A percentile compares a stretch with the other conserved stretches of the same genome.
Conservation (phyloP, 2,888 invertebrate species). For the Adelphocoris suturalis region DNA sequence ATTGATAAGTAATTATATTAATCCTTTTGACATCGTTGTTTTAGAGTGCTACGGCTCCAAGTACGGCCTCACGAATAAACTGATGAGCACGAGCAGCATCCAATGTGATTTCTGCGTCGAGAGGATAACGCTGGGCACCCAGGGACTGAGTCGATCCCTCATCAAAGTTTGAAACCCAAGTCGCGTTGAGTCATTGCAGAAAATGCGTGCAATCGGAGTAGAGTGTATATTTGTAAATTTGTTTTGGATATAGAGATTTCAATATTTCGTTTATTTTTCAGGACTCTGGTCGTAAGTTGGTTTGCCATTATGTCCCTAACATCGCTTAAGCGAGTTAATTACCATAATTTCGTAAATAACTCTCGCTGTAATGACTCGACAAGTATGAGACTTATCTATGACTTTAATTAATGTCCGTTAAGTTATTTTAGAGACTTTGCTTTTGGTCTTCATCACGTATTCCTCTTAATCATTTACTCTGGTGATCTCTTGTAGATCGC, state of each 20-base stretch:
- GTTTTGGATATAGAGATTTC: background rate
- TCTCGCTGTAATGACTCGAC: no score
- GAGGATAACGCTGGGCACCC: constrained; percentile 53
- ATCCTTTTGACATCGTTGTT: constrained; percentile 31
- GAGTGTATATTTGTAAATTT: background rate
- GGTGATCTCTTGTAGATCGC: no score
- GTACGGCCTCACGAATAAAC: constrained; percentile 67
- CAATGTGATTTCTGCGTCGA: constrained; percentile 69
- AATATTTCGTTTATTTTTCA: background rate
- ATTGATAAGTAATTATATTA: no score
- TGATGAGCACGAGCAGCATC: constrained; percentile 61
- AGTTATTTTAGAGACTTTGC: no score
- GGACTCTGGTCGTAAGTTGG: background rate
- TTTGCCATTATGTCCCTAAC: background rate
- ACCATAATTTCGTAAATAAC: no score
- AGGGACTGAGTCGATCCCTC: constrained; percentile 35
- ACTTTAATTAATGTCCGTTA: no score
- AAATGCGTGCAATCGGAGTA: background rate
- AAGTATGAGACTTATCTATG: no score
- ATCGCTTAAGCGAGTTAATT: background rate
- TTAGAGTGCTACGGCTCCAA: constrained; percentile 72
- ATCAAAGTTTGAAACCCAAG: constrained; percentile 65
- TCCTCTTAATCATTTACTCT: no score
- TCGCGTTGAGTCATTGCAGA: background rate
- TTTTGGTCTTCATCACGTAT: no score